Base-by-base conservation (phyloP, 2,888 invertebrate genomes). In the Ophion obscuratus region DNA sequence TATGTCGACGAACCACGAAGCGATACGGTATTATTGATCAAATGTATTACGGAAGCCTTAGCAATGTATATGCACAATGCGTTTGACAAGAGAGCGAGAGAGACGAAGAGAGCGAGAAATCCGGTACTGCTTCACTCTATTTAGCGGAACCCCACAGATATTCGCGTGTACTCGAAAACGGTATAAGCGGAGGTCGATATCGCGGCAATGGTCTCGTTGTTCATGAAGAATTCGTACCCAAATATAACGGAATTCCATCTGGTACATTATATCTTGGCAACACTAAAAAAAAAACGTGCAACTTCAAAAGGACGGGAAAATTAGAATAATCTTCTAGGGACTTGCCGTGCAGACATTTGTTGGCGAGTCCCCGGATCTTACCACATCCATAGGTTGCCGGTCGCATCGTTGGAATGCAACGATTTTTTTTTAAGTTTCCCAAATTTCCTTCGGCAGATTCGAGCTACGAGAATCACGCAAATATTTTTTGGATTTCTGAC, bases 1-100 rank as follows among this genome's bases (percentile, higher is more conserved):
- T 83, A 74, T 1, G 24, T 24, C 24, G 24, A 24, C 74, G 74
- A 84, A 76, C 86, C 87, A 85, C 83, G 84, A 87, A 75, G 76
- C 87, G 90, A 90, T 89, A 90, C 88, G 84, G 76, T 84, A 85
- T 89, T 92, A 92, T 92, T 89, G 92, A 92, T 92, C 91, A 92
- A 91, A 89, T 86, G 86, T 89, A 91, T 91, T 92, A 90, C 89
- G 87, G 92, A 92, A 92, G 89, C 92, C 92, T 74, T 91, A 91
- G 81, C 81, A 79, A 83, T 88, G 89, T 88, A 85, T 87, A 81
- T 87, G 75, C 76, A 83, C 86, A 82, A 80, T 68, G 62, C 62
- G 20, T 57, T 64, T 20, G 27, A 59, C 17, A 27, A n/a, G 36
- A 75, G 75, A 36, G 71, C 59, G 77, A 62, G 70, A 79, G 80